Evolutionary conservation across 2,888 invertebrate species (phyloP), one percentile per base, ranked within the genome.

Genomic region (Sarcophaga subvicina): DNA sequence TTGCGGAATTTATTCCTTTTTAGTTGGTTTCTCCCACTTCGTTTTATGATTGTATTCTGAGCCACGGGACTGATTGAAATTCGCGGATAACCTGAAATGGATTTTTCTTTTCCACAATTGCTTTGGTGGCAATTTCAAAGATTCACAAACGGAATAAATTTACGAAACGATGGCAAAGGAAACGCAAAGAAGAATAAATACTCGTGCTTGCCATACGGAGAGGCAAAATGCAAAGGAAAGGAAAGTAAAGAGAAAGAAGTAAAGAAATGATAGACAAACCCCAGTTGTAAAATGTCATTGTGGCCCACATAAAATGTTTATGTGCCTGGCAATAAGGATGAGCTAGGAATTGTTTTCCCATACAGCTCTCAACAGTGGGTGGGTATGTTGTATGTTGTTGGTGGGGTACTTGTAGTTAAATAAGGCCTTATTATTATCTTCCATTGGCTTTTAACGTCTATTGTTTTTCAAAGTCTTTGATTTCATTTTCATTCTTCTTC

Each of bases 71-170:
- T 91, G 91, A 91, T 92, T 92, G 92, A 91, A 91, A 92, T 92
- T 92, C 92, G 92, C 92, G 92, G 92, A 92, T 92, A 92, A 92
- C 92, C 92, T 90, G 90, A 91, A 92, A 92, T 91, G 92, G 91
- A 90, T 91, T 91, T 90, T 90, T 90, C 88, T 88, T 90, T 86
- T 91, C 92, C 92, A 89, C 92, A 92, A 92, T 92, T 92, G 92
- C 91, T 91, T 91, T 90, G 91, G 91, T 90, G 91, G 91, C 91
- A 91, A 90, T 91, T 91, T 91, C 75, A 87, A 81, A 84, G 88
- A 90, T 90, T 90, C 90, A 90, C 91, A 91, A 91, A 90, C 90
- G 89, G 88, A 89, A 89, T 88, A 89, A 86, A 83, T 88, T 88
- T 87, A 82, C 71, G 72, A 71, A 22, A 70, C 62, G 73, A 78